Percentiles rank a stretch among this genome's conserved stretches.
Evolutionary conservation across 2,797 vertebrate species (phyloP).

Genomic region (Rhinella marina): DNA sequence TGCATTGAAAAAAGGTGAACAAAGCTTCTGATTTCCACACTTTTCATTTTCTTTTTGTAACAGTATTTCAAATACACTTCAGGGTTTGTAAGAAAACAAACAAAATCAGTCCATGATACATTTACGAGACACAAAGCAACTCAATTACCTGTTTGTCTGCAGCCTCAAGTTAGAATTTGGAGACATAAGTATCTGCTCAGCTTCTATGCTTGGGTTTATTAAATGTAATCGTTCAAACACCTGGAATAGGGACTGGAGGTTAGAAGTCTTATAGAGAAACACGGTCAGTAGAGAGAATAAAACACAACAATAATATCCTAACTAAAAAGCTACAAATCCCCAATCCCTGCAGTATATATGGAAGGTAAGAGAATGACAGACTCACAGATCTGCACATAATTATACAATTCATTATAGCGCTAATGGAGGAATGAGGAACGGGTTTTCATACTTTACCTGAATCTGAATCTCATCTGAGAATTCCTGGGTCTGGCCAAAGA

Average conservation of each 20-base stretch:
- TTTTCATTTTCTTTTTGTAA: too few relatives aligned
- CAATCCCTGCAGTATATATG: neutral
- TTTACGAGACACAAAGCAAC: neutral
- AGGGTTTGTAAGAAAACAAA: neutral
- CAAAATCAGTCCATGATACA: too few relatives aligned
- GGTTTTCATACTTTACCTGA: slow-evolving; percentile 69
- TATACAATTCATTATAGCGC: neutral
- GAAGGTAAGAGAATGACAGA: neutral
- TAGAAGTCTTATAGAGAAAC: neutral
- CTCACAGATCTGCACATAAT: neutral
- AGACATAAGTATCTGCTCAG: slow-evolving; percentile 89
- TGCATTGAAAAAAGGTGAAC: too few relatives aligned
- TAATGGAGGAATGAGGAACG: neutral
- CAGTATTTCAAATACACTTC: neutral
- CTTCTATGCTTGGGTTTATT: slow-evolving; percentile 80
- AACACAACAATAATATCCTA: neutral
- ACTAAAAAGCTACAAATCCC: neutral
- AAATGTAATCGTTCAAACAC: slow-evolving; percentile 91
- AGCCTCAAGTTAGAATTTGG: slow-evolving; percentile 91
- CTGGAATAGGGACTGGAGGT: slow-evolving; percentile 70
- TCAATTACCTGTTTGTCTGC: slow-evolving; percentile 87
- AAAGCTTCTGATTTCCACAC: too few relatives aligned
- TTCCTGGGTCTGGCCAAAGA: slow-evolving; percentile 70
- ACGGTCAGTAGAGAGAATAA: neutral
- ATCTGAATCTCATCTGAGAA: slow-evolving; percentile 79